Base-by-base conservation (phyloP, 2,113 vertebrate genomes). In the Hiodon alosoides region DNA sequence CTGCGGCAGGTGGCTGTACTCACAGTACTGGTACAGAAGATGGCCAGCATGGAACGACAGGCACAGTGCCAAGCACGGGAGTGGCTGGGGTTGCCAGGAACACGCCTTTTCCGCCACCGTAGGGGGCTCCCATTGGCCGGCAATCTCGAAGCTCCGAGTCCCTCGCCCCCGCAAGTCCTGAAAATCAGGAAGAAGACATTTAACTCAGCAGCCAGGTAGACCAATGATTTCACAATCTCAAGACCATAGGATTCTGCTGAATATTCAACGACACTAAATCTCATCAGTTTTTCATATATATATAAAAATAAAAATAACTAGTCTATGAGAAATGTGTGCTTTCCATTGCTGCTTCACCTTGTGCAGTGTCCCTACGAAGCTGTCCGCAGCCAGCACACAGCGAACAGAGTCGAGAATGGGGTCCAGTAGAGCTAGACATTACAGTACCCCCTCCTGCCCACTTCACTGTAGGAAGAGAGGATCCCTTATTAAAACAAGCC, bases 41-140 rank as follows among this genome's bases (percentile, higher is more conserved):
- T 58, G 93, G 86, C 82, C 91, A 71, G 55, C 86, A 55, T 0
- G 91, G 90, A 52, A 93, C 51, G 0, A 88, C 71, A 0, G 90
- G 80, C 47, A 92, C 54, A 58, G 85, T 90, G 82, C 85, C 5
- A 1, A 88, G n/a, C 17, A 87, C 77, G 16, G 77, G 65, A 0
- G 87, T 76, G 1, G 78, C 54, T 3, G 84, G 70, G 0, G 86
- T 71, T 0, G 87, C 75, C 79, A 90, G 53, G 64, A 87, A 90
- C 86, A 77, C 58, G 31, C 76, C 73, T 55, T 68, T 69, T 13
- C 4, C 48, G 0, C 72, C 69, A 70, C 69, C 31, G 50, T 73
- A 79, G 3, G 46, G 48, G 16, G 77, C 75, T 67, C 67, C 17
- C 0, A 69, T 55, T 73, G 79, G 74, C n/a, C 62, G 82, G 69